Percentiles rank a stretch among this genome's conserved stretches.
Conservation (phyloP, 2,888 invertebrate genomes). For the Orgyia antiqua region DNA sequence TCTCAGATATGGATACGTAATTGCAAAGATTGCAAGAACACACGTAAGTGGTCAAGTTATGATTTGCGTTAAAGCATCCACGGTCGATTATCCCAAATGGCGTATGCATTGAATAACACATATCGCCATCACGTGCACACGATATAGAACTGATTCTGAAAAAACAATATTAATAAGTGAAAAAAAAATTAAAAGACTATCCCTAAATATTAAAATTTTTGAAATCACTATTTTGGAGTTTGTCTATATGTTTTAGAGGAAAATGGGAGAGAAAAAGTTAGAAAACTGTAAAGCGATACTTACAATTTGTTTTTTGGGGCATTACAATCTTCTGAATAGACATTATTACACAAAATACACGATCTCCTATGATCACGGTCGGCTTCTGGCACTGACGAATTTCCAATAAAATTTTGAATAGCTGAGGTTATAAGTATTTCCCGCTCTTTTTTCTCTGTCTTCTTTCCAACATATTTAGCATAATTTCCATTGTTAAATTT, state of each 20-base stretch:
- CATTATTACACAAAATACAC: constrained; percentile 54
- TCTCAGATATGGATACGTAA: constrained; percentile 50
- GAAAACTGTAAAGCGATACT: no score
- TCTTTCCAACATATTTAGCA: constrained; percentile 21
- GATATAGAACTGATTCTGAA: constrained; percentile 44
- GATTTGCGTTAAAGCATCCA: constrained; percentile 53
- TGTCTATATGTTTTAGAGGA: no score
- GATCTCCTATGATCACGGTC: constrained; percentile 28
- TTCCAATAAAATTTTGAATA: constrained; percentile 1
- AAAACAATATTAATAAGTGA: constrained; percentile 17
- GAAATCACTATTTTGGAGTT: no score
- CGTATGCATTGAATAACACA: constrained; percentile 58
- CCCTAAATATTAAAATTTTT: background rate
- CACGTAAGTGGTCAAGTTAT: constrained; percentile 48
- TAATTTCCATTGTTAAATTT: no score
- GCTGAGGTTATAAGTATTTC: constrained; percentile 3
- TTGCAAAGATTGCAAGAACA: constrained; percentile 66
- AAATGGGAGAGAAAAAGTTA: no score
- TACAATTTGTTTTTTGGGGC: constrained; percentile 49
- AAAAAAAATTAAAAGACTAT: constrained; percentile 13
- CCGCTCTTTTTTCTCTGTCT: constrained; percentile 20
- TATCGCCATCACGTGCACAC: constrained; percentile 44
- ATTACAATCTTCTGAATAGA: constrained; percentile 38
- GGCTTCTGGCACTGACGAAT: constrained; percentile 8
- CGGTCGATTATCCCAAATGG: constrained; percentile 61